Percentiles rank a stretch among this genome's conserved stretches.
phyloP scores from a whole-genome alignment of 1,140 invertebrate species.

The Drosophila melanogaster region Release_6_plus_ISO1_MT NT_033777.3:25755001-25755500 shows the following conservation, averaged over 20 bases:
- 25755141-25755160: conserved; percentile 69
- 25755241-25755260: conserved; percentile 44
- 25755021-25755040: too few species aligned
- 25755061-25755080: too few species aligned
- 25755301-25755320: conserved; percentile 40
- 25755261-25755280: conserved; percentile 69
- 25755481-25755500: neutral
- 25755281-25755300: conserved; percentile 75
- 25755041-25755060: neutral
- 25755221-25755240: conserved; percentile 32
- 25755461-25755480: conserved; percentile 41
- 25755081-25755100: neutral
- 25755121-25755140: conserved; percentile 60
- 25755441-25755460: conserved; percentile 38
- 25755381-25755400: conserved; percentile 22
- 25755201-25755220: conserved; percentile 6
- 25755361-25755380: conserved; percentile 44
- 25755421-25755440: conserved; percentile 17
- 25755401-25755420: conserved; percentile 12
- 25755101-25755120: conserved; percentile 42
- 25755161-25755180: conserved; percentile 38
- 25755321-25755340: conserved; percentile 74
- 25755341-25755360: conserved; percentile 55
- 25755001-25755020: neutral
- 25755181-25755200: conserved; percentile 30